These are phyloP conservation scores for Calidris pygmaea DNA, from an alignment of 2,113 vertebrate genomes.

Conservation along the genomic window DNA sequence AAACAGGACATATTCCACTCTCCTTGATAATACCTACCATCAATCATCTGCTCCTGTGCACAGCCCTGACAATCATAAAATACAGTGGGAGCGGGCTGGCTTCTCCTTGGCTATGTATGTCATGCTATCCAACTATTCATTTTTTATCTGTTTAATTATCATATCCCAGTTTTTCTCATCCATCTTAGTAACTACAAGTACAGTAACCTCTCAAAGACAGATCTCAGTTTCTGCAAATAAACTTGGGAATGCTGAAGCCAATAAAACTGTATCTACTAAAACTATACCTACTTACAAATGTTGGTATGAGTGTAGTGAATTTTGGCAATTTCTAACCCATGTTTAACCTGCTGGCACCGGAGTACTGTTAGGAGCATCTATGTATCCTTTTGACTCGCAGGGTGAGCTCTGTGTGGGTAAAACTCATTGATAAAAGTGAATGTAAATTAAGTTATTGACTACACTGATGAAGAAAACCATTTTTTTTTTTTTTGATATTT, in stretches of 20 bases:
- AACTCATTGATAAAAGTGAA: background rate
- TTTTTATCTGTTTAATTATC: background rate
- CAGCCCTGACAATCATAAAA: background rate
- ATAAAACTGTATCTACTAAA: background rate
- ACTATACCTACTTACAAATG: fast-evolving
- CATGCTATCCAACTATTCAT: background rate
- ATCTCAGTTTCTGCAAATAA: background rate
- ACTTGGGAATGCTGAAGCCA: background rate
- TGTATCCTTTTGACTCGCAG: background rate
- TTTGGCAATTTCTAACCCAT: background rate
- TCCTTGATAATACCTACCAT: background rate
- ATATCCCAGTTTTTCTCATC: background rate
- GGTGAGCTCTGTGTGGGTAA: background rate
- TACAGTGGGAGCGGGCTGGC: background rate
- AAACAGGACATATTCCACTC: background rate
- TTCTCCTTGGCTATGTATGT: background rate
- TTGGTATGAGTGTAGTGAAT: background rate
- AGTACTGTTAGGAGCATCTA: background rate
- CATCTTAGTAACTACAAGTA: background rate
- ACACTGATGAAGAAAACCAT: background rate
- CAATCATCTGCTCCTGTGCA: background rate
- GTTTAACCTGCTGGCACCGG: background rate
- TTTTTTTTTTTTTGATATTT: too few relatives aligned
- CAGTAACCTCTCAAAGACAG: background rate
- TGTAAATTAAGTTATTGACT: background rate